Evolutionary conservation across 2,797 vertebrate species (phyloP), one percentile per base, ranked within the genome.

Genomic region (Hemibagrus guttatus): DNA sequence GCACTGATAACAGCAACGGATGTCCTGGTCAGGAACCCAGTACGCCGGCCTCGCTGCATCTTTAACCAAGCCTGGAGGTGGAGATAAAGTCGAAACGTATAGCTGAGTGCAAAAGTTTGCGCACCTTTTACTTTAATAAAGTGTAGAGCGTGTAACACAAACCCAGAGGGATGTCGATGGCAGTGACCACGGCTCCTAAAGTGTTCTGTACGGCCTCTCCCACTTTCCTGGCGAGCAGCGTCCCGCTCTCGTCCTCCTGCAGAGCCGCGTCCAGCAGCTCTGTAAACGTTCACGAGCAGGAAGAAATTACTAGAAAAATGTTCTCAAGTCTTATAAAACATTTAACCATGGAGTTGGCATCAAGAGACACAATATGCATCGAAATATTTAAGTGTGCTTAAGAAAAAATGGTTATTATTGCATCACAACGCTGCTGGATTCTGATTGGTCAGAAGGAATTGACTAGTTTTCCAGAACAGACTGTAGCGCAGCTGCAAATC

Each of bases 21-120:
- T 98, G 92, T 99, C 98, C 61, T 99, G 98, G 91, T 99, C 98
- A 0, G 98, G 98, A 86, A 99, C 97, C 98, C 98, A 99, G 94
- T 99, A 99, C 0, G 97, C 95, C 0, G 98, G 98, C 42, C 98
- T 96, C 71, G 98, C 98, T 0, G 98, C 98, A 0, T 99, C 98
- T 91, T 99, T 99, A 79, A 99, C 94, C 85, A 99, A 94, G 83
- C 98, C 98, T 99, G 79, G 0, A 4, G 6, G 52, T 59, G 74
- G 74, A 66, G 76, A 2, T 35, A 80, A 26, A 59, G 6, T 31
- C 13, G 4, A 16, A 23, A 7, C 1, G 6, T 54, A 52, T 39
- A 56, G 28, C 52, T 78, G 72, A 76, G 14, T 59, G 14, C 14
- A 17, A 26, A 83, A 54, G 63, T 83, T 64, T 63, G 12, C 1